Conservation (phyloP, 2,797 vertebrate species). For the Liparis tanakae region DNA sequence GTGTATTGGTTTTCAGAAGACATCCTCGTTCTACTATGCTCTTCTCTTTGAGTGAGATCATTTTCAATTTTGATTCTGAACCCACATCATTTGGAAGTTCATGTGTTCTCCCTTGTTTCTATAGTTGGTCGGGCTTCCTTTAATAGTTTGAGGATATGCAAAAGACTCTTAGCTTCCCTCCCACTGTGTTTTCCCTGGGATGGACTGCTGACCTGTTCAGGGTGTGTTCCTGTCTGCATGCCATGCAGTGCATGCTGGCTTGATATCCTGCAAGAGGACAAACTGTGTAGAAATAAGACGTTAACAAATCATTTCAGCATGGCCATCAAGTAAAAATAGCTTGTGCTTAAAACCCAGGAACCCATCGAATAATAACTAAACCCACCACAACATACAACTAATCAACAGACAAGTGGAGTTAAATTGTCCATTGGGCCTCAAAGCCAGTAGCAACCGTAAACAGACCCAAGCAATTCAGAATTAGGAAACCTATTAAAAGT, state of each 20-base stretch:
- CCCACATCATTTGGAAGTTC: not conserved
- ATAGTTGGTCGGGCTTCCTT: conserved; percentile 13
- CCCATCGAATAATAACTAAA: not conserved
- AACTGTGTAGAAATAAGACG: conserved; percentile 9
- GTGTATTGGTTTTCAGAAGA: conserved; percentile 1
- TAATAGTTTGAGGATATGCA: conserved; percentile 39
- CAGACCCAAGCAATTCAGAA: conserved; percentile 11
- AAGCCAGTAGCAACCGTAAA: conserved; percentile 25
- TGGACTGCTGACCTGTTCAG: conserved; percentile 19
- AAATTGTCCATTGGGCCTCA: conserved; percentile 11
- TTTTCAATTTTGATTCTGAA: conserved; percentile 9
- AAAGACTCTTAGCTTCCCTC: conserved; percentile 33
- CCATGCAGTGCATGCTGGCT: not conserved
- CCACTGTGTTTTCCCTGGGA: conserved; percentile 26
- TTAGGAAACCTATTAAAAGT: not conserved
- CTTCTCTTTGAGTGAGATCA: not conserved
- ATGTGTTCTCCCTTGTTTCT: not conserved
- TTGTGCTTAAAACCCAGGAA: not conserved
- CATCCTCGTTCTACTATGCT: not conserved
- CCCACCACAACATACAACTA: conserved; percentile 6
- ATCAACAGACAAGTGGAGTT: conserved; percentile 17
- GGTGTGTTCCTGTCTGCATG: conserved; percentile 51
- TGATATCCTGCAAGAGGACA: not conserved
- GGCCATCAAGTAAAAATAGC: not conserved
- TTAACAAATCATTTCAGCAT: conserved; percentile 9